A percentile compares a stretch with the other conserved stretches of the same genome.
These are phyloP conservation scores for Hetaerina americana DNA, from an alignment of 1,140 invertebrate species.

Conservation along the genomic window DNA sequence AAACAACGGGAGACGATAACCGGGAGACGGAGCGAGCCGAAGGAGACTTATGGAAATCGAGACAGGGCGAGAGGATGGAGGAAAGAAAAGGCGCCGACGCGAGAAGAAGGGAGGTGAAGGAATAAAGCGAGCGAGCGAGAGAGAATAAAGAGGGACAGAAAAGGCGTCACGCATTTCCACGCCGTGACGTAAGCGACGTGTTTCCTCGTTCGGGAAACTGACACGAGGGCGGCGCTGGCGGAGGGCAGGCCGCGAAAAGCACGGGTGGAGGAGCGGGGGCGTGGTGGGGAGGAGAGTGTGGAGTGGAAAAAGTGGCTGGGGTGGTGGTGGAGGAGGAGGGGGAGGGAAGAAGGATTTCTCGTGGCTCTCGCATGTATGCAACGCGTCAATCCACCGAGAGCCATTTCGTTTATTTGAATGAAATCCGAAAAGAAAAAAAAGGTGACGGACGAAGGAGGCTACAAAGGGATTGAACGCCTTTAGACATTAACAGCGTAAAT, in stretches of 20 bases:
- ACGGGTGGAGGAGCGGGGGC: too few species aligned
- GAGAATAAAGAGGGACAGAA: not conserved
- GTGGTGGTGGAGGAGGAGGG: not conserved
- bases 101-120: not conserved
- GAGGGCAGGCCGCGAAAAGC: too few species aligned
- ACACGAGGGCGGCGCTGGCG: not conserved
- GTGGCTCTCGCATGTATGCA: too few species aligned
- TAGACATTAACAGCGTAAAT: too few species aligned
- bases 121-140: not conserved
- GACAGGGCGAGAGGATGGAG: not conserved
- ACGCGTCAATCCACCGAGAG: too few species aligned
- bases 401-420: too few species aligned
- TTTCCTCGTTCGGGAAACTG: not conserved
- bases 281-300: too few species aligned
- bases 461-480: too few species aligned
- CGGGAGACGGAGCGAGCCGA: not conserved
- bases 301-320: too few species aligned
- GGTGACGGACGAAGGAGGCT: not conserved
- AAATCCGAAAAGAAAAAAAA: not conserved
- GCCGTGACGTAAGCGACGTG: not conserved
- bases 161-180: not conserved
- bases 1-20: too few species aligned
- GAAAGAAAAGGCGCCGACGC: not conserved
- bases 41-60: not conserved
- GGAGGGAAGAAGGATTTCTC: not conserved